Evolutionary conservation across 2,113 vertebrate genomes (phyloP).

Genomic region (Daubentonia madagascariensis): DNA sequence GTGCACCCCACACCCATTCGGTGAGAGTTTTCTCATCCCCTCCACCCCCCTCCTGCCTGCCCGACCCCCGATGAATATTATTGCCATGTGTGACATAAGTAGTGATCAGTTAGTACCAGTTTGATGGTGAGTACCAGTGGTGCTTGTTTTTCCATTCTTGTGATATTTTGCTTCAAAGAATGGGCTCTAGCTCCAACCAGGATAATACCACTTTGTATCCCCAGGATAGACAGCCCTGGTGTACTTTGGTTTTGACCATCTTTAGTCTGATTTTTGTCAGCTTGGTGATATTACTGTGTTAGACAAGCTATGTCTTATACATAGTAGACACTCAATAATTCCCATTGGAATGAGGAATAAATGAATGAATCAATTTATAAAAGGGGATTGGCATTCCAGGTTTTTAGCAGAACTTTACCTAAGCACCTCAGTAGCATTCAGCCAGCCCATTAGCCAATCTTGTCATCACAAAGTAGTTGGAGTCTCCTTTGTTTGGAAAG

Average conservation of each 20-base stretch:
- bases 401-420: background rate
- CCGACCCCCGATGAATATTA: no score
- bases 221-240: background rate
- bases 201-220: no score
- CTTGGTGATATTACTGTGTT: background rate
- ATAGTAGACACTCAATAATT: background rate
- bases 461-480: background rate
- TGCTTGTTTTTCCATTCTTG: no score
- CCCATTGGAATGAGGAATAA: background rate
- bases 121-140: no score
- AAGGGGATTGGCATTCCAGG: background rate
- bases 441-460: background rate
- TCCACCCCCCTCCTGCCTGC: no score
- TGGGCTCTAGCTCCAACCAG: no score
- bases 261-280: background rate
- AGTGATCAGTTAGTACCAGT: no score
- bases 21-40: no score
- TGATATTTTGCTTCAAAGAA: no score
- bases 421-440: background rate
- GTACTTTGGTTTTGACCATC: background rate
- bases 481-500: constrained; percentile 12
- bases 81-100: no score
- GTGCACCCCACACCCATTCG: no score
- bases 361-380: background rate
- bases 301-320: background rate